Evolutionary conservation across 92 coral and sea anemone species (phyloP), one percentile per base, ranked within the genome.

Genomic region (Desmophyllum pertusum): DNA sequence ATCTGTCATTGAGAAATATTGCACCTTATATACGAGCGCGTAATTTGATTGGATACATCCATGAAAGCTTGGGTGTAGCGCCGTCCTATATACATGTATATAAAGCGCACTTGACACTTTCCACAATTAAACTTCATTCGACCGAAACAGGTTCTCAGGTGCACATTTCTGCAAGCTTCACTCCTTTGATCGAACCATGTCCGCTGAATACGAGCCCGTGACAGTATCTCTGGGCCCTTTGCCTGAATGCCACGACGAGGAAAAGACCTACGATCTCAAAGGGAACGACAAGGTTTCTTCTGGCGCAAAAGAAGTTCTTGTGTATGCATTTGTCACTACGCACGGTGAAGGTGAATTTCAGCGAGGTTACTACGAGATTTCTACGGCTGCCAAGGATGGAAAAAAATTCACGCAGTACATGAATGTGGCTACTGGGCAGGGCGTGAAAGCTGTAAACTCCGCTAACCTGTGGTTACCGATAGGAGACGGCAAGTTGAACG

Each of bases 401-500:
- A 69, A 39, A 25, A 10, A 59, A 5, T 91, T 59, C 84, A 70
- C 48, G n/a, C 94, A 91, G 76, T 91, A 68, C 83, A 81, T 91
- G 87, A 91, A 91, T 75, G 89, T 91, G 57, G 94, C 91, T 17
- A 76, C 84, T 10, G 88, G 91, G 29, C 83, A 82, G 13, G 77
- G 83, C 39, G 81, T 91, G 5, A 73, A 63, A 4, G 83, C 91
- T 17, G 89, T 84, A 1, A 87, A 91, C 76, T 91, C 94, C 8
- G 86, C 91, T 14, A 91, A 91, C 74, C 9, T 91, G 77, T 88
- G 94, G 94, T 38, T 91, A 8, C 94, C 94, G n/a, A 70, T 72
- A 29, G 92, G 89, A 0, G 89, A 89, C 0, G 92, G 92, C 17
- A 89, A 73, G 51, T 10, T 89, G 37, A 80, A 68, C 25, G 35